Evolutionary conservation across 2,888 invertebrate species (phyloP), one percentile per base, ranked within the genome.

Genomic region (Penaeus monodon): DNA sequence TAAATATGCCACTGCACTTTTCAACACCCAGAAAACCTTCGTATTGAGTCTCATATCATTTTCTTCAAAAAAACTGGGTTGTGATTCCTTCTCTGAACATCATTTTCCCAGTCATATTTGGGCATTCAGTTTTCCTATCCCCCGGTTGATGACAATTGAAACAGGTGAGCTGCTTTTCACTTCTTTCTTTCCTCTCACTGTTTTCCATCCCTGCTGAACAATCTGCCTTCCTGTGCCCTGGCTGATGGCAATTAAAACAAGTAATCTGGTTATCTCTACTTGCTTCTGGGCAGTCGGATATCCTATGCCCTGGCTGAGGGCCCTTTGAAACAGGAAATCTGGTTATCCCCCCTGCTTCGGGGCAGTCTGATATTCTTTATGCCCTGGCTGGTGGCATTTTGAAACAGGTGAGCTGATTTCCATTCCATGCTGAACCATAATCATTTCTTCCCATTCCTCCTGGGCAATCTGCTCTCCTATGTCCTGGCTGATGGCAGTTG

Each of bases 1-100:
- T 22, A 89, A 80, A 10, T 29, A 29, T 38, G 77, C 78, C 38
- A 88, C 85, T 2, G 65, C 84, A 12, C 76, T 64, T 29, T 85
- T 78, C 65, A 65, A n/a, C 63, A 89, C 84, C 89, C 89, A 89
- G 57, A n/a, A 65, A 83, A 17, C 81, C 89, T 4, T 88, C 88
- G 77, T 78, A 88, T 33, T 78, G 49, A 17, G 89, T 88, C 89
- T 89, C 27, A 89, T 7, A 6, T 81, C 76, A 81, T 77, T 80
- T 81, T 89, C 89, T 66, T 88, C 81, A 81, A 85, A 88, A 20
- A n/a, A 27, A 82, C 22, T 49, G 8, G 10, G 29, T 24, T 73
- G 8, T 73, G 24, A n/a, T 77, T 49, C 77, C 64, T 24, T 64
- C 6, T 66, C 6, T 66, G 66, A 65, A 29, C 24, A 33, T 38